Base-by-base conservation (phyloP, 2,797 vertebrate genomes). In the Gila robusta region DNA sequence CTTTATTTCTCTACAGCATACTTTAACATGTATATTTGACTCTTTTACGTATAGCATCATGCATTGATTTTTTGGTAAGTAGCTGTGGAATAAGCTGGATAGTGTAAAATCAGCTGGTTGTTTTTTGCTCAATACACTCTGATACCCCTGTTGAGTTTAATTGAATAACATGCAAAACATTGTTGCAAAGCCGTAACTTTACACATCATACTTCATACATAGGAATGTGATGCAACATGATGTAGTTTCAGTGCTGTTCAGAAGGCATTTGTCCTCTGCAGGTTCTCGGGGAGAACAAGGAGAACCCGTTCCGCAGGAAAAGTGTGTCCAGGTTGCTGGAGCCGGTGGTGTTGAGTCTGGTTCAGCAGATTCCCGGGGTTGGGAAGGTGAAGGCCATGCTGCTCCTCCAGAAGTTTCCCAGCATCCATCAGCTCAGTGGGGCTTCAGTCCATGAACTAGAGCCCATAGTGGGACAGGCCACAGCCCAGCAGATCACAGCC, bases 291-390 rank as follows among this genome's bases (percentile, higher is more conserved):
- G 96, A 95, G 86, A 91, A 93, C 84, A 93, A 93, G 87, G 97
- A 98, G 1, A 97, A 97, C 88, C 96, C 96, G 0, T 98, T 98
- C 81, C 87, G 94, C 6, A 88, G 77, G 39, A 94, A 86, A 81
- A 96, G 82, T 8, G 73, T 81, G 0, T 79, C 92, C 2, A 88
- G 44, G 73, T 90, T 94, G 8, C 79, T 92, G 0, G 97, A 98
- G 72, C 89, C 94, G 0, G 87, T 92, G 2, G 79, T 97, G 37
- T 89, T 98, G 44, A 92, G 89, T 49, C 88, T 96, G 0, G 94
- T 97, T 28, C 98, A 96, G 88, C 95, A 92, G 80, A 95, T 99
- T 41, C 97, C 98, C 4, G 97, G 96, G 0, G 96, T 99, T 0
- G 97, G 98, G 0, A 95, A 91, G 86, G 93, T 96, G 4, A 99